These are phyloP conservation scores for Tetrapedia diversipes DNA, from an alignment of 2,888 invertebrate genomes.

Conservation along the genomic window DNA sequence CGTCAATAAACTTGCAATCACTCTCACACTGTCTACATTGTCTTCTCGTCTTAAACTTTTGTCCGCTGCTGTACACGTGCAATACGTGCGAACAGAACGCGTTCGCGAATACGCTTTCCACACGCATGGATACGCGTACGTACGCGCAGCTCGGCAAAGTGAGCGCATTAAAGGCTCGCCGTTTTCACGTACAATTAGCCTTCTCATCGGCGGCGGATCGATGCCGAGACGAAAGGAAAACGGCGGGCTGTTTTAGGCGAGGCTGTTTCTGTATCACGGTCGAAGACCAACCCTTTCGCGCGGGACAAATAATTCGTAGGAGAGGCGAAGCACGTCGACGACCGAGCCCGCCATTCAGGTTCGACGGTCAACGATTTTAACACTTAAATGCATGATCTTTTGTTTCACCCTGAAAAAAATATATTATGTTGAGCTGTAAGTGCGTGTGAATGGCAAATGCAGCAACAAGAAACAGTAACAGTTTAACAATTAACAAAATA, in stretches of 20 bases:
- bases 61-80: too few relatives aligned
- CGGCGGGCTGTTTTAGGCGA: conserved; percentile 19
- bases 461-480: too few relatives aligned
- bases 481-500: too few relatives aligned
- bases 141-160: conserved; percentile 44
- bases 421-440: too few relatives aligned
- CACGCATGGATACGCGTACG: neutral
- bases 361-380: conserved; percentile 8
- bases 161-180: conserved; percentile 67
- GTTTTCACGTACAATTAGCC: conserved; percentile 71
- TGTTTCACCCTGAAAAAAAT: too few relatives aligned
- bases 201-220: conserved; percentile 62
- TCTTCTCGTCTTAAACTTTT: too few relatives aligned
- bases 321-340: neutral
- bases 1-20: too few relatives aligned
- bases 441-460: too few relatives aligned
- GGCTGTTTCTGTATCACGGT: neutral
- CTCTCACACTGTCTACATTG: too few relatives aligned
- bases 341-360: neutral
- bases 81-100: too few relatives aligned
- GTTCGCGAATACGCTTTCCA: too few relatives aligned
- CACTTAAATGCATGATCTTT: too few relatives aligned
- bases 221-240: conserved; percentile 48
- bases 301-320: conserved; percentile 38
- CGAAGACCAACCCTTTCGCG: neutral